Base-by-base conservation (phyloP, 2,888 invertebrate species). In the Epiblema foenella region DNA sequence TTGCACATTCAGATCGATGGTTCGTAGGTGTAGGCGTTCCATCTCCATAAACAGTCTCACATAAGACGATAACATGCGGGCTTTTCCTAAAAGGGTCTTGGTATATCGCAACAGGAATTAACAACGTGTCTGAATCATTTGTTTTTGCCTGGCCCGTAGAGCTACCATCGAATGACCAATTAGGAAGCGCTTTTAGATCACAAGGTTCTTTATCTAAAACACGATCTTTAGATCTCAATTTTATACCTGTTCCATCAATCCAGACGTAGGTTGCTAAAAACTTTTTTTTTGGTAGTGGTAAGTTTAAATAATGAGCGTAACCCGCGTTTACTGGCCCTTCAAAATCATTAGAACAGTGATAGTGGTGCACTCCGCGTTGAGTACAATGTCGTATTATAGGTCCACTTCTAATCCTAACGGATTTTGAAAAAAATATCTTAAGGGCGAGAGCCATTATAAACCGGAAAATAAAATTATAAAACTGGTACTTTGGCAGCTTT, bases 111-210 rank as follows among this genome's bases (percentile, higher is more conserved):
- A 97, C 96, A 0, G 99, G 99, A 81, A 96, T 94, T 37, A 99
- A 93, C 87, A 96, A 96, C 60, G 97, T 97, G 85, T 99, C 99
- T 12, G 98, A 97, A 85, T 98, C 96, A 5, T 97, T 96, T 11
- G 88, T 84, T 81, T 96, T 95, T 0, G 98, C 97, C 90, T 98
- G 98, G 74, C 96, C 97, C 7, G 98, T 98, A n/a, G 98, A 98
- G 85, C 98, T 98, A 72, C 98, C 98, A 89, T 98, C 98, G 83
- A 97, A 98, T 77, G 98, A 97, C 98, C 98, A 98, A 69, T 95
- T 93, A 0, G 98, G 98, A 20, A 96, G 79, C 76, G 76, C 77
- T 52, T 78, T 74, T 56, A 95, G 88, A 39, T 88, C 80, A 75
- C 89, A 93, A 20, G 96, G 96, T 24, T 93, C 85, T 79, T 94